Percentiles rank a stretch among this genome's conserved stretches.
Conservation (phyloP, 2,797 vertebrate genomes). For the Dendrocincla tyrannina region DNA sequence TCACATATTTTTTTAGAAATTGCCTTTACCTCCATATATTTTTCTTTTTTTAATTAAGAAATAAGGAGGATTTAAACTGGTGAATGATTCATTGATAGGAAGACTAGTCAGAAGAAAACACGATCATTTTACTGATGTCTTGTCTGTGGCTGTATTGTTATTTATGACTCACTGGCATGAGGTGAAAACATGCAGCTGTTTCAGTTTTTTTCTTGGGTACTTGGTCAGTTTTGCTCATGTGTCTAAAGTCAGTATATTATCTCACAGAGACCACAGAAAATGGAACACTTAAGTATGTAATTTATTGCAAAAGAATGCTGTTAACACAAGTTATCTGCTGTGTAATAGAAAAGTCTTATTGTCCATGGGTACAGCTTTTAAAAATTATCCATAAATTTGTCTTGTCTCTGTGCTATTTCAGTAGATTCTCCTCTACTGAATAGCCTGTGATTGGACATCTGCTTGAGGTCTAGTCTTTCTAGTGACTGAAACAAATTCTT, state of each 20-base stretch:
- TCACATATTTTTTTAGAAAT: background rate
- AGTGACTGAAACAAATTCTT: background rate
- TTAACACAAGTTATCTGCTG: constrained; percentile 3
- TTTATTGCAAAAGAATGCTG: constrained; percentile 9
- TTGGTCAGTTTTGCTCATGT: constrained; percentile 47
- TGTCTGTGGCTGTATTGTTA: background rate
- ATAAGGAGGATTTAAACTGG: background rate
- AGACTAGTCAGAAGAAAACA: constrained; percentile 4
- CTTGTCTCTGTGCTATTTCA: background rate
- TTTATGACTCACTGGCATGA: constrained; percentile 33
- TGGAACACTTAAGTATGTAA: constrained; percentile 2
- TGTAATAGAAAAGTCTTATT: background rate
- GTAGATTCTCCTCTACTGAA: background rate
- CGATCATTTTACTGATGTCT: constrained; percentile 15
- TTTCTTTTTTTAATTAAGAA: background rate
- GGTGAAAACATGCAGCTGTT: constrained; percentile 48
- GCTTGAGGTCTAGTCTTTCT: background rate
- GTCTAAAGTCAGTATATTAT: constrained; percentile 2
- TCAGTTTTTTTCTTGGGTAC: constrained; percentile 15
- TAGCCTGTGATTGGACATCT: background rate
- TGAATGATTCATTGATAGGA: background rate
- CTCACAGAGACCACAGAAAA: constrained; percentile 25
- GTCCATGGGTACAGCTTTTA: background rate
- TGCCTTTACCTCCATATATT: background rate
- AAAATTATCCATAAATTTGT: background rate